phyloP scores from a whole-genome alignment of 1,140 invertebrate species.

The Drosophila tani region DNA sequence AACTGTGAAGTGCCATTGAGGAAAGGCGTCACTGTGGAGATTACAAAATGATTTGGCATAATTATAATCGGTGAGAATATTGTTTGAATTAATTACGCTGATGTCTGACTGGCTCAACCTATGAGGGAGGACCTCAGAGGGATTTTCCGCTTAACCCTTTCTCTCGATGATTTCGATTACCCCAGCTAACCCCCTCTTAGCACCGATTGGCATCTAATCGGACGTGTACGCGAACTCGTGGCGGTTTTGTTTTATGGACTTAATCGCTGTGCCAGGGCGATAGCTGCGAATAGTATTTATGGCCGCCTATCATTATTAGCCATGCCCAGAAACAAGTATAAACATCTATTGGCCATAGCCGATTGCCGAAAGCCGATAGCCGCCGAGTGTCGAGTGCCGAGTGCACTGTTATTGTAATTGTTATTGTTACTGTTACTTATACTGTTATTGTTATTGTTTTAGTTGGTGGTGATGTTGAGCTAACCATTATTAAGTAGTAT shows the following conservation, averaged over 20 bases:
- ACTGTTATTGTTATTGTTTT: conserved; percentile 30
- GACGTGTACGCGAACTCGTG: conserved; percentile 17
- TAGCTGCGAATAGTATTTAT: conserved; percentile 61
- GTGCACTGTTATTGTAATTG: neutral
- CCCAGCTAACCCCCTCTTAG: neutral
- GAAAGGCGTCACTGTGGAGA: neutral
- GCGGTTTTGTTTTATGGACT: conserved; percentile 62
- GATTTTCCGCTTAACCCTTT: neutral
- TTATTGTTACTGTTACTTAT: conserved; percentile 7
- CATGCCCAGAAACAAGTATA: conserved; percentile 54
- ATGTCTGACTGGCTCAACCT: neutral
- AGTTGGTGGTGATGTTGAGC: neutral
- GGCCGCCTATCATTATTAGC: conserved; percentile 44
- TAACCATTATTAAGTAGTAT: conserved; percentile 8
- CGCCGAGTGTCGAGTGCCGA: neutral
- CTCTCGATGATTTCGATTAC: neutral
- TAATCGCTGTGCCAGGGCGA: conserved; percentile 55
- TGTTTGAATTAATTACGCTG: neutral
- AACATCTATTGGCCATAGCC: conserved; percentile 49
- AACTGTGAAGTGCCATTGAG: neutral
- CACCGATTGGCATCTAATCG: conserved; percentile 27
- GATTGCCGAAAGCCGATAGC: conserved; percentile 11
- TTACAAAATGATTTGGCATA: conserved; percentile 3
- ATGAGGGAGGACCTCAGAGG: neutral
- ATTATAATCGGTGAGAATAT: neutral